phyloP scores from a whole-genome alignment of 2,113 vertebrate species.

The Rhineura floridana region DNA sequence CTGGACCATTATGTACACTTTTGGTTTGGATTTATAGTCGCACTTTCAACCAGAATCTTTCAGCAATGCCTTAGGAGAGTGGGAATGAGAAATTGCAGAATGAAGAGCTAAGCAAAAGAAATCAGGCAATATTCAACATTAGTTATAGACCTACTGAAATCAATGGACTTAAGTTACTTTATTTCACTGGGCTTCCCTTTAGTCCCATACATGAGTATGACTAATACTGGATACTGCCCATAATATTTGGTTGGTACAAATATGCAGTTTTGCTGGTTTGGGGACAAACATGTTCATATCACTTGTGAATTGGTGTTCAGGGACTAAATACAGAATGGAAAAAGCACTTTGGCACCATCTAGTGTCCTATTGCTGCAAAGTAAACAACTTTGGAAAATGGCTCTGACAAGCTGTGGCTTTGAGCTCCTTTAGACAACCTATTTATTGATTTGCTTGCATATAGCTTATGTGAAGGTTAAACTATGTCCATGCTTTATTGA shows the following conservation, averaged over 20 bases:
- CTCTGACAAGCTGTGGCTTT: background rate
- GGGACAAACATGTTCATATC: background rate
- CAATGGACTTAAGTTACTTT: no score
- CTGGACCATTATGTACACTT: background rate
- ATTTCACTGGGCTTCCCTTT: no score
- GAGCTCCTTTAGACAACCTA: no score
- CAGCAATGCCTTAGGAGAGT: background rate
- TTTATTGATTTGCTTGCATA: no score
- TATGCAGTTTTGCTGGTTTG: background rate
- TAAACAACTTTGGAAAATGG: background rate
- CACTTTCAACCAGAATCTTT: background rate
- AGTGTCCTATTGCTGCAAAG: conserved; percentile 7
- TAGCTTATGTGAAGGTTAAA: no score
- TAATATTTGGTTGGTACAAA: background rate
- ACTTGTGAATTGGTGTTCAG: background rate
- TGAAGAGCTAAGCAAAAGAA: background rate
- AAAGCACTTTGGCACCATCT: conserved; percentile 51
- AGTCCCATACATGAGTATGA: no score
- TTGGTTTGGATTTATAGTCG: background rate
- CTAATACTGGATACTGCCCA: no score
- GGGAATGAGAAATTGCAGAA: background rate
- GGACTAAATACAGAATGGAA: background rate
- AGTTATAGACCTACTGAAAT: no score
- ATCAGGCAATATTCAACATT: no score
- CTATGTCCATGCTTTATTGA: no score